phyloP scores from a whole-genome alignment of 2,888 invertebrate genomes.

The Apodemia duryi region DNA sequence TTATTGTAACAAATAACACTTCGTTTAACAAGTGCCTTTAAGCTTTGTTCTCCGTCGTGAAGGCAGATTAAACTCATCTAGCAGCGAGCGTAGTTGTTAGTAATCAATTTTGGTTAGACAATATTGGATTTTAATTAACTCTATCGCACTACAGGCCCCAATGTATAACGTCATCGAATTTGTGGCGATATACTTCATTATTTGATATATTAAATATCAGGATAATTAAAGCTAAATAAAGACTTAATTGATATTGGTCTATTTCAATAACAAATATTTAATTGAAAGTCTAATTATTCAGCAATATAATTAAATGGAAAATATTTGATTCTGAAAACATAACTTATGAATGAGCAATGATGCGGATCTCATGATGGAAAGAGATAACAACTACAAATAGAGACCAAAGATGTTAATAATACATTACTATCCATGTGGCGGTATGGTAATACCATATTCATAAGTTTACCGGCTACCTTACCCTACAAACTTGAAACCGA shows the following conservation, averaged over 20 bases:
- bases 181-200: slow-evolving; percentile 13
- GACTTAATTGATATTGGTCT: slow-evolving; percentile 19
- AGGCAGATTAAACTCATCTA: slow-evolving; percentile 41
- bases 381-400: too few species aligned
- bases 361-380: too few species aligned
- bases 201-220: slow-evolving; percentile 15
- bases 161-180: slow-evolving; percentile 22
- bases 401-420: too few species aligned
- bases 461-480: too few species aligned
- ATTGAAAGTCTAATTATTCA: neutral
- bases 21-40: slow-evolving; percentile 34
- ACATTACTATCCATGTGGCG: too few species aligned
- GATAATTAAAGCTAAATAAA: slow-evolving; percentile 21
- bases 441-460: too few species aligned
- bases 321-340: too few species aligned
- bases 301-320: neutral
- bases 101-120: slow-evolving; percentile 78
- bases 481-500: too few species aligned
- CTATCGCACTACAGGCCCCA: slow-evolving; percentile 53
- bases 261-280: slow-evolving; percentile 8
- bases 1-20: slow-evolving; percentile 35
- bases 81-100: slow-evolving; percentile 47
- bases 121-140: slow-evolving; percentile 79
- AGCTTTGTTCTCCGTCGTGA: slow-evolving; percentile 38
- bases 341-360: too few species aligned